Base-by-base conservation (phyloP, 1,140 invertebrate genomes). In the Halesus radiatus region DNA sequence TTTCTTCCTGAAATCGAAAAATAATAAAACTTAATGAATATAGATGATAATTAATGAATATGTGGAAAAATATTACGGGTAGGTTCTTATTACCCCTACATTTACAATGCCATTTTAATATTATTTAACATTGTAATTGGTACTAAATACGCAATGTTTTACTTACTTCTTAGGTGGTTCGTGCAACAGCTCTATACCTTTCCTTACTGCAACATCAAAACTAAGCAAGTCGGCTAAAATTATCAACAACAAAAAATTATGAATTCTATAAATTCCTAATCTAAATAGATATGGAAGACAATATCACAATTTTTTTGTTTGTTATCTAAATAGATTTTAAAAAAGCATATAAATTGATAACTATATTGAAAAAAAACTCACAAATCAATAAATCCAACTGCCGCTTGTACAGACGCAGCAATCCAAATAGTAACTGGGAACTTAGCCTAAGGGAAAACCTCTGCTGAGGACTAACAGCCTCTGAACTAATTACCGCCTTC, bases 371-470 rank as follows among this genome's bases (percentile, higher is more conserved):
- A 29, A 54, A 7, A 56, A 16, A 52, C 66, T 70, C 22, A 70
- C 66, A 13, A n/a, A 50, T 70, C 10, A 70, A 52, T 6, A 70
- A 16, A 2, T 70, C 23, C 1, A 70, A n/a, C 22, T 70, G 66
- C 18, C 37, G 37, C 0, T 70, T 18, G 66, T 70, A 70, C 5
- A 70, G 37, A 7, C 66, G 32, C 23, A 70, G 37, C 5, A 70
- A 52, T 20, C 66, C 66, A 8, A 70, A 20, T 8, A 70, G 5
- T 20, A 70, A 45, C 45, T 50, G 32, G 23, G 66, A 70, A 70
- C 66, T 70, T 16, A 70, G 66, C n/a, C 66, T n/a, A 7, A 70
- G 37, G 3, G 66, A 70, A 52, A 70, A 70, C 13, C 32, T 70
- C 10, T 50, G 37, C 13, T 22, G 29, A 22, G 66, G 66, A 20